These are phyloP conservation scores for Regulus satrapa DNA, from an alignment of 2,113 vertebrate genomes.

Conservation along the genomic window DNA sequence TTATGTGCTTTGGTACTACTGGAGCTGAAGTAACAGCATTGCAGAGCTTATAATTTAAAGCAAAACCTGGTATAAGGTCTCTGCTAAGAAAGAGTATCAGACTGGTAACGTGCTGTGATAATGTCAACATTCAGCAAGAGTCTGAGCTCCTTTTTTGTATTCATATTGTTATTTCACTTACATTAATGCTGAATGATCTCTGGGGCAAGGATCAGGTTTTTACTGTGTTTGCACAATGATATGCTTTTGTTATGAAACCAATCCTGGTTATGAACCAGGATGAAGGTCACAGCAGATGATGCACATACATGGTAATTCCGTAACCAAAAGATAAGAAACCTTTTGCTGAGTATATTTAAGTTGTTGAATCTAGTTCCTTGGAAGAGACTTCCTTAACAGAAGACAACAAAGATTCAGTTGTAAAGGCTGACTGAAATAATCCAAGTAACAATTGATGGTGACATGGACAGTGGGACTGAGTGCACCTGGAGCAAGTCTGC, in stretches of 20 bases:
- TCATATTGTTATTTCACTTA: background rate
- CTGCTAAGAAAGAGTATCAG: background rate
- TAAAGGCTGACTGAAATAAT: background rate
- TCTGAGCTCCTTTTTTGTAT: background rate
- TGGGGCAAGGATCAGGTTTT: background rate
- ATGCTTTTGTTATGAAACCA: background rate
- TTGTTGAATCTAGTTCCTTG: background rate
- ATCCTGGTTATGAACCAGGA: background rate
- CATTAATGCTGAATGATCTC: background rate
- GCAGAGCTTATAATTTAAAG: background rate
- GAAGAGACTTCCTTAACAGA: background rate
- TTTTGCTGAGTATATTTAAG: background rate
- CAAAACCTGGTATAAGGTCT: background rate
- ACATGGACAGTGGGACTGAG: background rate
- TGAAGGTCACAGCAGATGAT: background rate
- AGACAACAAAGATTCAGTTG: background rate
- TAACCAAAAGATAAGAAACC: background rate
- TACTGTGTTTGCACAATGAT: background rate
- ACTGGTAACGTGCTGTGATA: background rate
- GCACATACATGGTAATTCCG: background rate
- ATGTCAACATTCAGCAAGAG: background rate
- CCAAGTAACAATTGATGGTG: background rate
- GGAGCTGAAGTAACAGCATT: background rate
- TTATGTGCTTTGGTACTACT: background rate
- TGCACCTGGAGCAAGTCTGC: background rate